Conservation (phyloP, 2,797 vertebrate species). For the Lates japonicus region DNA sequence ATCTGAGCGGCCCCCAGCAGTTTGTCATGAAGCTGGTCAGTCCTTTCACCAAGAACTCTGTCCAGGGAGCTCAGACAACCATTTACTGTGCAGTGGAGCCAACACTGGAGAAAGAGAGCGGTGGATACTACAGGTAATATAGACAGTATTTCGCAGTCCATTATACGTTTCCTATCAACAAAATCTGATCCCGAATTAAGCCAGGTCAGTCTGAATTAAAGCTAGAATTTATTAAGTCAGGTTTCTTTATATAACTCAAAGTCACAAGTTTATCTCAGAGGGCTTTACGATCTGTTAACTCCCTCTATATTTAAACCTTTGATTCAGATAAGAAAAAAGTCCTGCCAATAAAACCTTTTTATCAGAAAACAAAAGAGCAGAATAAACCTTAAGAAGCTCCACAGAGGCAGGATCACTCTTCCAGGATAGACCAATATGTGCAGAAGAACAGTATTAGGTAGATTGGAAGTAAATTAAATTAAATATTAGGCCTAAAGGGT, state of each 20-base stretch:
- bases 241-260: neutral
- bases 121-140: slow-evolving; percentile 92
- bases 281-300: neutral
- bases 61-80: slow-evolving; percentile 92
- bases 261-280: neutral
- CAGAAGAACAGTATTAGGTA: neutral
- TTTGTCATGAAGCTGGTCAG: slow-evolving; percentile 77
- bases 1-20: slow-evolving; percentile 80
- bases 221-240: neutral
- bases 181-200: neutral
- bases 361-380: neutral
- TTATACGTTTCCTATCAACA: neutral
- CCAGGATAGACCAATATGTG: neutral
- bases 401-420: neutral
- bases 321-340: neutral
- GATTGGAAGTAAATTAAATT: neutral
- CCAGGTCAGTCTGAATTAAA: neutral
- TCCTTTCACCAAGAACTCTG: slow-evolving; percentile 89
- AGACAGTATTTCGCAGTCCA: too few species aligned
- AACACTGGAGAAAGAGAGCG: slow-evolving; percentile 88
- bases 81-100: slow-evolving; percentile 93
- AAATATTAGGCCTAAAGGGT: neutral
- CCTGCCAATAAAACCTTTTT: neutral
- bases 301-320: neutral
- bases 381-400: neutral